These are phyloP conservation scores for Leptoteleia sp. DNA, from an alignment of 1,140 invertebrate species.

Conservation along the genomic window DNA sequence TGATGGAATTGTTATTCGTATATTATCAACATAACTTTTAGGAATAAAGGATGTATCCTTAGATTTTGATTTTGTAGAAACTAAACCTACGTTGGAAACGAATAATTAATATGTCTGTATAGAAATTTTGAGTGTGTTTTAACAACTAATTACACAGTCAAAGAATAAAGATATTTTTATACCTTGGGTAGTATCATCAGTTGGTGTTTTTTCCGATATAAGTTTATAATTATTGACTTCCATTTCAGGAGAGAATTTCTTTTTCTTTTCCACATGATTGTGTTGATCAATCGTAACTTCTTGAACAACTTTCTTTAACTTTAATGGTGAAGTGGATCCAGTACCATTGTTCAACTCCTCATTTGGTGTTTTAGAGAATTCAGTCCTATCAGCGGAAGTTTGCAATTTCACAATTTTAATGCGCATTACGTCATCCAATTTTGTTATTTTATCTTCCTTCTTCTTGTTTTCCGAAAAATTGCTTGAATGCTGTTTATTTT, in stretches of 20 bases:
- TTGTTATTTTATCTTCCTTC: slow-evolving; percentile 10
- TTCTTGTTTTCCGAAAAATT: slow-evolving; percentile 3
- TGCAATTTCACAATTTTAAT: slow-evolving; percentile 22
- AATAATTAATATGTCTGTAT: too few relatives aligned
- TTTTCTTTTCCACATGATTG: slow-evolving; percentile 15
- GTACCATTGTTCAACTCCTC: slow-evolving; percentile 34
- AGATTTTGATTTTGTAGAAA: slow-evolving; percentile 47
- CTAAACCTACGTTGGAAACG: slow-evolving; percentile 25
- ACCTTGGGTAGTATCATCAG: slow-evolving; percentile 48
- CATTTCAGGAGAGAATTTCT: slow-evolving; percentile 27
- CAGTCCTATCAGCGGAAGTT: slow-evolving; percentile 13
- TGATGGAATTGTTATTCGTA: slow-evolving; percentile 52
- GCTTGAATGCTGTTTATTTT: slow-evolving; percentile 22
- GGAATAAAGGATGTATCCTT: slow-evolving; percentile 41
- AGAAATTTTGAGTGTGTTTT: too few relatives aligned
- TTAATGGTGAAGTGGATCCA: slow-evolving; percentile 40
- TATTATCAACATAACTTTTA: slow-evolving; percentile 52
- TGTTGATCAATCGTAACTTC: slow-evolving; percentile 42
- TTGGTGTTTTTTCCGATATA: slow-evolving; percentile 20
- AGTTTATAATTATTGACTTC: slow-evolving; percentile 42
- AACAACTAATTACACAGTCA: too few relatives aligned
- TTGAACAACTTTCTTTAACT: slow-evolving; percentile 40
- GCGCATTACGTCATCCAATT: slow-evolving; percentile 10
- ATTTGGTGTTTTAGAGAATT: slow-evolving; percentile 29
- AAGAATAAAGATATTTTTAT: too few relatives aligned